Conservation (phyloP, 1,140 invertebrate genomes). For the Aphaenogaster ashmeadi region DNA sequence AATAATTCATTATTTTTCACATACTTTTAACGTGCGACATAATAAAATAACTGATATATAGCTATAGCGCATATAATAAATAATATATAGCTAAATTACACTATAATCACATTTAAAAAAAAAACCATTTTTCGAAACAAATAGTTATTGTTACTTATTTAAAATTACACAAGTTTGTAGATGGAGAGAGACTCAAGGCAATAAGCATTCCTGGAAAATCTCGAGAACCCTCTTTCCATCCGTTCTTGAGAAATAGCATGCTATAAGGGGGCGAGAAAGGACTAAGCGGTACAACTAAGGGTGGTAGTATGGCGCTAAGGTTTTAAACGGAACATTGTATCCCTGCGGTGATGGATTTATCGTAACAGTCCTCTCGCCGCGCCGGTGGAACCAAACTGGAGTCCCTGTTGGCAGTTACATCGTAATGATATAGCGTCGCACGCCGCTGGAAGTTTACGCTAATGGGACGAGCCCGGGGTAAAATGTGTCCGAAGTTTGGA, state of each 20-base stretch:
- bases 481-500: constrained; percentile 83
- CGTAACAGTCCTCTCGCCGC: not conserved
- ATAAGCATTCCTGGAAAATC: not conserved
- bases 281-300: not conserved
- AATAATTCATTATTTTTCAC: not conserved
- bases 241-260: not conserved
- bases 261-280: not conserved
- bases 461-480: constrained; percentile 75
- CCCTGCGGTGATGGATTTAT: constrained; percentile 65
- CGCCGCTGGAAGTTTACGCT: constrained; percentile 77
- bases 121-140: not conserved
- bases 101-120: not conserved
- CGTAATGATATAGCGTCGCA: constrained; percentile 79
- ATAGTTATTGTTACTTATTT: not conserved
- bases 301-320: not conserved
- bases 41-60: not conserved
- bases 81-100: not conserved
- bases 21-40: too few species aligned
- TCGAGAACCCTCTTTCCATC: not conserved
- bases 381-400: constrained; percentile 26
- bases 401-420: constrained; percentile 69
- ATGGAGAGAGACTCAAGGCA: not conserved
- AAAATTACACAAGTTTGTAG: not conserved
- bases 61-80: too few species aligned
- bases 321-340: constrained; percentile 15